phyloP scores from a whole-genome alignment of 2,797 vertebrate species.

The Apogon talboti region DNA sequence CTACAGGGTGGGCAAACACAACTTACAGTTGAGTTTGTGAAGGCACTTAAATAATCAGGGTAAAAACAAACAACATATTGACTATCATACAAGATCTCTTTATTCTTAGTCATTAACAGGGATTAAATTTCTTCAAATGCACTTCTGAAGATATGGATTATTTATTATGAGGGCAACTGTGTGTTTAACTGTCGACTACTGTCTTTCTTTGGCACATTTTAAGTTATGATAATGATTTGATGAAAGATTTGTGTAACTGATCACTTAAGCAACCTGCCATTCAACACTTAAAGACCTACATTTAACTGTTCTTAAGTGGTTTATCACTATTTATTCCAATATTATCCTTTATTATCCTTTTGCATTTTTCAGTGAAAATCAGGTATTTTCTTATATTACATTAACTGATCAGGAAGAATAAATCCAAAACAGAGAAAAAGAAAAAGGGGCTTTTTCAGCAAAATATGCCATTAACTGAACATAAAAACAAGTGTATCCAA shows the following conservation, averaged over 20 bases:
- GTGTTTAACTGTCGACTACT: constrained; percentile 5
- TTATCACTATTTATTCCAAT: too few relatives aligned
- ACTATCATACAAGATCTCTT: neutral
- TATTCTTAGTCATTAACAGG: constrained; percentile 6
- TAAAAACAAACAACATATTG: constrained; percentile 1
- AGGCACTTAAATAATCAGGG: constrained; percentile 47
- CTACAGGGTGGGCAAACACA: neutral
- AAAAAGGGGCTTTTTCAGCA: too few relatives aligned
- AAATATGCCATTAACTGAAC: too few relatives aligned
- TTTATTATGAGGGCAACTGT: neutral
- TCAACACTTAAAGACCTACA: too few relatives aligned
- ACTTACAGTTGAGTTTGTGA: constrained; percentile 20
- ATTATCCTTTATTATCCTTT: too few relatives aligned
- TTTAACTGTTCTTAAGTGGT: neutral
- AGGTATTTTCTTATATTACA: too few relatives aligned
- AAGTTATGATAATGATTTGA: neutral
- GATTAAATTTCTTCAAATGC: constrained; percentile 26
- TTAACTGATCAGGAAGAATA: too few relatives aligned
- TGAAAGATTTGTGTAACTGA: neutral
- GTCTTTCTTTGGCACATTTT: constrained; percentile 24
- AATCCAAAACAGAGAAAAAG: too few relatives aligned
- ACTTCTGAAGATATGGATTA: neutral
- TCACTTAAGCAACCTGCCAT: too few relatives aligned
- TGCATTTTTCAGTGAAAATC: too few relatives aligned
- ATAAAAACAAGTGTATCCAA: too few relatives aligned